phyloP scores from a whole-genome alignment of 2,888 invertebrate species.

The Tethea ocularis region DNA sequence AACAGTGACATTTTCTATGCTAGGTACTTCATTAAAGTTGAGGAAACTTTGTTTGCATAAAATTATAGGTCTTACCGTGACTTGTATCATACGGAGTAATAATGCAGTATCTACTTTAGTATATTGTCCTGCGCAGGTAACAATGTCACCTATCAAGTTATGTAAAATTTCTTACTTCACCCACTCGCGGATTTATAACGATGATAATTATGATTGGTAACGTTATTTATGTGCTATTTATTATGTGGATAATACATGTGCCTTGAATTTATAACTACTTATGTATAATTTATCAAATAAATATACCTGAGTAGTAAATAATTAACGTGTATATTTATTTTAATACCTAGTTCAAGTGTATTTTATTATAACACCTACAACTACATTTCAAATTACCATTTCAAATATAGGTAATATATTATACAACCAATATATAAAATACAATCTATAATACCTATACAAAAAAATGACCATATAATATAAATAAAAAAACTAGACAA shows the following conservation, averaged over 20 bases:
- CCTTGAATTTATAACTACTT: neutral
- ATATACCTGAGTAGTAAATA: no score
- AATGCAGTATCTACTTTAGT: neutral
- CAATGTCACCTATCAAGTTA: neutral
- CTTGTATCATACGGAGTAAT: neutral
- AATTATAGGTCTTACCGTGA: neutral
- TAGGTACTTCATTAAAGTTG: neutral
- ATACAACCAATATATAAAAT: no score
- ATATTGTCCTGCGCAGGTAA: neutral
- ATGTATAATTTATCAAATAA: no score
- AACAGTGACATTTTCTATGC: neutral
- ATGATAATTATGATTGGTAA: neutral
- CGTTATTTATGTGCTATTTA: constrained; percentile 10
- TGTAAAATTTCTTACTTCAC: neutral
- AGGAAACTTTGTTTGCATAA: neutral
- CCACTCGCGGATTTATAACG: neutral
- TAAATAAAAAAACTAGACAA: no score
- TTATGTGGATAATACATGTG: neutral
- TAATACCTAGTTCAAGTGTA: neutral
- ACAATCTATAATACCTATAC: no score
- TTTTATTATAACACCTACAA: neutral
- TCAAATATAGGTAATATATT: no score
- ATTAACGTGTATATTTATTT: neutral
- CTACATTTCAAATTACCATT: no score
- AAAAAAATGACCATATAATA: no score